Evolutionary conservation across 1,140 invertebrate genomes (phyloP).

Genomic region (Drosophila nannoptera): DNA sequence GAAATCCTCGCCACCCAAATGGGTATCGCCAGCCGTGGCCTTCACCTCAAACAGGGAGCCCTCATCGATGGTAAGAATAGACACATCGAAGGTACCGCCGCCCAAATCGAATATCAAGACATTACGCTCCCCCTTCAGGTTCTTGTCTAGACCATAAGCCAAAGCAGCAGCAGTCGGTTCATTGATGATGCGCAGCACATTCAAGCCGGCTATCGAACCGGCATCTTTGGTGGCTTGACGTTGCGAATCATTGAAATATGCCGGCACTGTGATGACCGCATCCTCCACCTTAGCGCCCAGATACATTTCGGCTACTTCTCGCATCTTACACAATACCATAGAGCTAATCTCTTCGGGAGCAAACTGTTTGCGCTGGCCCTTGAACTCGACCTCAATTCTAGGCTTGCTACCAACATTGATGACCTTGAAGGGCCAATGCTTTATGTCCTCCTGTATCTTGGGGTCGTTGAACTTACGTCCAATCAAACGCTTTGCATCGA

Average conservation of each 20-base stretch:
- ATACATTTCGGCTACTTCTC: conserved; percentile 83
- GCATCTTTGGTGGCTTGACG: conserved; percentile 88
- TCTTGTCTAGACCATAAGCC: conserved; percentile 91
- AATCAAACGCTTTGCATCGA: conserved; percentile 90
- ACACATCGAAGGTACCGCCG: conserved; percentile 91
- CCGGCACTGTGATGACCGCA: conserved; percentile 86
- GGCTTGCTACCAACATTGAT: conserved; percentile 85
- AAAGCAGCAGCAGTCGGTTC: conserved; percentile 90
- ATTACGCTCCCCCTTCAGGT: conserved; percentile 88
- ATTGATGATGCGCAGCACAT: conserved; percentile 91
- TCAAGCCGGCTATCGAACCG: conserved; percentile 86
- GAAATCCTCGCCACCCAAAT: conserved; percentile 88
- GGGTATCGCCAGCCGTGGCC: conserved; percentile 88
- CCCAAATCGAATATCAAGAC: conserved; percentile 88
- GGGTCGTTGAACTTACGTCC: conserved; percentile 88
- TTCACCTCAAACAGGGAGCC: conserved; percentile 89
- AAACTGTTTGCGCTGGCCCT: conserved; percentile 87
- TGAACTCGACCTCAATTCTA: conserved; percentile 88
- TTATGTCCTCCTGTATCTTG: conserved; percentile 87
- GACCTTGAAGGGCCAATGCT: conserved; percentile 90
- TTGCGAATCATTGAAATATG: conserved; percentile 85
- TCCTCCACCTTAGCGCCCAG: conserved; percentile 82
- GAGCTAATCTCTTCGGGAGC: conserved; percentile 92
- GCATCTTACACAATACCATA: conserved; percentile 91
- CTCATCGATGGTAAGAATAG: conserved; percentile 91